Conservation (phyloP, 35 echinoderm and acorn worm genomes). For the Lytechinus pictus region DNA sequence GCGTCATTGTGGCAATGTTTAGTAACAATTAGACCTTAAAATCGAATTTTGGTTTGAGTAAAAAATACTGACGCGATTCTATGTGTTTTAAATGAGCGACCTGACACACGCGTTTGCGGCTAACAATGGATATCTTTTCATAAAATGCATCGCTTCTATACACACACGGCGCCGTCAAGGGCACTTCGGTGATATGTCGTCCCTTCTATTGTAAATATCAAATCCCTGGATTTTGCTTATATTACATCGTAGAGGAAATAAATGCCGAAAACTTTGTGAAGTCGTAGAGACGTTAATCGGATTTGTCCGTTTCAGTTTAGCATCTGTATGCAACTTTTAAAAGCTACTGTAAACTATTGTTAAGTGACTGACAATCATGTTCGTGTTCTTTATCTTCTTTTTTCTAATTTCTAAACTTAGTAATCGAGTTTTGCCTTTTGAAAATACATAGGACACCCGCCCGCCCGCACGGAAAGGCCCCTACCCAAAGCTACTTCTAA, state of each 20-base stretch:
- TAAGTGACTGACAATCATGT: not conserved
- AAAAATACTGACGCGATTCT: not conserved
- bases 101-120: constrained; percentile 1
- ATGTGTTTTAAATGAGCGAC: constrained; percentile 18
- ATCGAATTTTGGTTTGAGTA: constrained; percentile 47
- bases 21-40: constrained; percentile 58
- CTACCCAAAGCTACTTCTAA: not conserved
- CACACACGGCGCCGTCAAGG: constrained; percentile 13
- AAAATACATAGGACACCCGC: not conserved
- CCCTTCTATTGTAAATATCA: not conserved
- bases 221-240: not conserved
- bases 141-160: not conserved
- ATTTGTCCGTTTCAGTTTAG: not conserved
- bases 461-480: not conserved
- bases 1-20: constrained; percentile 35
- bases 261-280: not conserved
- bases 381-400: not conserved
- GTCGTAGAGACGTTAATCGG: not conserved
- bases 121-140: not conserved
- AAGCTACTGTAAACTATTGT: not conserved
- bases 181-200: not conserved
- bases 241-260: not conserved
- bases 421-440: not conserved
- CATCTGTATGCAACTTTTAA: not conserved
- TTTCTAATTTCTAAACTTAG: not conserved